Evolutionary conservation across 2,113 vertebrate species (phyloP).

Genomic region (Forbesichthys agassizii): DNA sequence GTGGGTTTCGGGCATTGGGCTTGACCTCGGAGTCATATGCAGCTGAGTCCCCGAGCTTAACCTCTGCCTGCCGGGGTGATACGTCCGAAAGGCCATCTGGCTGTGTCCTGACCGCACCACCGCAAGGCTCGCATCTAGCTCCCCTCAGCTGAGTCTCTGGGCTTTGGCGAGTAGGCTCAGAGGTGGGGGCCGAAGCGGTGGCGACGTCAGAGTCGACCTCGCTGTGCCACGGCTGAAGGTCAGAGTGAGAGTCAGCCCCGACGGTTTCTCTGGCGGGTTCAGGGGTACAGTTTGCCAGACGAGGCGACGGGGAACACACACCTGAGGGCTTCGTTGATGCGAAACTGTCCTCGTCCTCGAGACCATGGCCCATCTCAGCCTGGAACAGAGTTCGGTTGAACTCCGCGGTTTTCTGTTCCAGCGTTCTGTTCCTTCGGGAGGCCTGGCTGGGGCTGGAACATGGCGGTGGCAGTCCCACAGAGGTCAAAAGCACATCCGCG

Average conservation of each 20-base stretch:
- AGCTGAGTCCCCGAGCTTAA: constrained; percentile 26
- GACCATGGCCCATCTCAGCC: constrained; percentile 78
- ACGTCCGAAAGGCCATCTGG: constrained; percentile 29
- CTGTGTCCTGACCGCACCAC: constrained; percentile 32
- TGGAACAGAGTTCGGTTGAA: constrained; percentile 94
- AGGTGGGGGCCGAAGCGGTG: constrained; percentile 7
- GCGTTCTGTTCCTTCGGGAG: constrained; percentile 79
- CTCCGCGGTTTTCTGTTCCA: constrained; percentile 90
- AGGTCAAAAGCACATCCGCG: constrained; percentile 43
- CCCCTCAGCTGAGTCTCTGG: constrained; percentile 21
- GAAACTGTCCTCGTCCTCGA: constrained; percentile 39
- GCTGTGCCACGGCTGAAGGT: constrained; percentile 15
- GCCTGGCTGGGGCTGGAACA: constrained; percentile 43
- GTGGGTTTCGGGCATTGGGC: constrained; percentile 40
- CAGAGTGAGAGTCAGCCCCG: constrained; percentile 34
- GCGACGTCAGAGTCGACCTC: constrained; percentile 19
- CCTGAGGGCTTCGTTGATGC: constrained; percentile 26
- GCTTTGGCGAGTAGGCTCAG: constrained; percentile 26
- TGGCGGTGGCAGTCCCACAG: constrained; percentile 48
- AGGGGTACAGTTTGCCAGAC: constrained; percentile 17
- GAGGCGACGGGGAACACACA: constrained; percentile 16
- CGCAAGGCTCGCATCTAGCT: constrained; percentile 28
- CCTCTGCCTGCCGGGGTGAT: constrained; percentile 38
- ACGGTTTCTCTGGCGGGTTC: constrained; percentile 23
- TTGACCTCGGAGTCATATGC: constrained; percentile 39